These are phyloP conservation scores for Drosophila nikananu DNA, from an alignment of 1,140 invertebrate species.

Conservation along the genomic window DNA sequence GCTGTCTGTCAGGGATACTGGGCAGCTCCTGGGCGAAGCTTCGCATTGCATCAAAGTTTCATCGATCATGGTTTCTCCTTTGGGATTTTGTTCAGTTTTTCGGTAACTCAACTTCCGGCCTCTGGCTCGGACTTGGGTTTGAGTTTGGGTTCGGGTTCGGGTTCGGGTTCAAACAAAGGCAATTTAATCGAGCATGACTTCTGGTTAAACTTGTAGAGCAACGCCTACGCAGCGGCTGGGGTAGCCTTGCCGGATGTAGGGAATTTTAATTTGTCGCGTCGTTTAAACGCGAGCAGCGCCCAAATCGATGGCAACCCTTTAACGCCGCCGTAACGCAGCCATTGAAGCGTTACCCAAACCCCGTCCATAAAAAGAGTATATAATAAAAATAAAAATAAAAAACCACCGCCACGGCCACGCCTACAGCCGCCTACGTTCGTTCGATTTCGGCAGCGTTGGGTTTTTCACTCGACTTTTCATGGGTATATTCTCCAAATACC, in stretches of 20 bases:
- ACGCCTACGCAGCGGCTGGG: slow-evolving; percentile 64
- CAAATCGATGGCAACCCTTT: slow-evolving; percentile 68
- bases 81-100: slow-evolving; percentile 56
- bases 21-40: neutral
- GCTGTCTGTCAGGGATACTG: neutral
- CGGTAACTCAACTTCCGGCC: slow-evolving; percentile 73
- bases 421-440: slow-evolving; percentile 26
- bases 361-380: slow-evolving; percentile 5
- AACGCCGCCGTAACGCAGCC: slow-evolving; percentile 56
- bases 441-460: slow-evolving; percentile 22
- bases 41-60: neutral
- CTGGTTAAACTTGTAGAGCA: slow-evolving; percentile 82
- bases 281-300: slow-evolving; percentile 68
- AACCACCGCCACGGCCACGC: slow-evolving; percentile 39
- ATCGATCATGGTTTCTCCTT: neutral
- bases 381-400: neutral
- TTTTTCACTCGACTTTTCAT: slow-evolving; percentile 5
- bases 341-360: slow-evolving; percentile 66
- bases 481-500: slow-evolving; percentile 2
- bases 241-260: slow-evolving; percentile 68
- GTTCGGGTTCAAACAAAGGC: slow-evolving; percentile 57
- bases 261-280: slow-evolving; percentile 84
- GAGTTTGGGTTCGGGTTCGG: neutral
- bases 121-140: neutral
- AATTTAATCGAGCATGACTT: slow-evolving; percentile 85